Conservation (phyloP, 2,113 vertebrate genomes). For the Collichthys lucidus region DNA sequence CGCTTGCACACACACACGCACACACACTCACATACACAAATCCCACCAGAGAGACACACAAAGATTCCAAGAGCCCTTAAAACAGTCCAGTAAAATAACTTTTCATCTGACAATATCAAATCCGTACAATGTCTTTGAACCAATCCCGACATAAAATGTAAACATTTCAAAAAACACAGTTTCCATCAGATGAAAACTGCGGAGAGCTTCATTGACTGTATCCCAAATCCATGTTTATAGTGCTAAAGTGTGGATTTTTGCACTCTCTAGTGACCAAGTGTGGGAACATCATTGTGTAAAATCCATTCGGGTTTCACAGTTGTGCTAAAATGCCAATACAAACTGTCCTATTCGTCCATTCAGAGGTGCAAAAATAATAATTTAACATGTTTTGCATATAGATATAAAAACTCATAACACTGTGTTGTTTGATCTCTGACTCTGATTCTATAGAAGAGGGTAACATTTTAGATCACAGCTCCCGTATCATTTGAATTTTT, state of each 20-base stretch:
- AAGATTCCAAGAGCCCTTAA: constrained; percentile 76
- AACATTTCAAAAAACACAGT: constrained; percentile 65
- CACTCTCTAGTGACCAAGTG: constrained; percentile 70
- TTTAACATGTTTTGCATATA: constrained; percentile 50
- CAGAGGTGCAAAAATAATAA: constrained; percentile 47
- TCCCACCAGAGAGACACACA: constrained; percentile 83
- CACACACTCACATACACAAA: constrained; percentile 44
- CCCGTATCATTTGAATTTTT: constrained; percentile 15
- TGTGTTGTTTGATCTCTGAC: constrained; percentile 34
- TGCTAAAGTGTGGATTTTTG: constrained; percentile 57
- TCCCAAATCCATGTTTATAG: constrained; percentile 49
- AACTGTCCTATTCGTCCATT: constrained; percentile 31
- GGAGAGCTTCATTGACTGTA: constrained; percentile 31
- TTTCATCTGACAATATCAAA: constrained; percentile 56
- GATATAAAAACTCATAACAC: constrained; percentile 50
- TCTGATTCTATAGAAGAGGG: constrained; percentile 25
- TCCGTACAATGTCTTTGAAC: constrained; percentile 49
- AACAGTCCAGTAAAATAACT: constrained; percentile 61
- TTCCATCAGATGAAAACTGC: constrained; percentile 57
- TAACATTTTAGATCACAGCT: constrained; percentile 47
- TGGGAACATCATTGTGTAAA: constrained; percentile 63
- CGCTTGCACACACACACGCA: constrained; percentile 41
- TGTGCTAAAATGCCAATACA: constrained; percentile 68
- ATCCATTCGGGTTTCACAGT: constrained; percentile 59
- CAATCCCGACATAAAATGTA: constrained; percentile 70